These are phyloP conservation scores for Otocyon megalotis DNA, from an alignment of 2,113 vertebrate genomes.

Conservation along the genomic window DNA sequence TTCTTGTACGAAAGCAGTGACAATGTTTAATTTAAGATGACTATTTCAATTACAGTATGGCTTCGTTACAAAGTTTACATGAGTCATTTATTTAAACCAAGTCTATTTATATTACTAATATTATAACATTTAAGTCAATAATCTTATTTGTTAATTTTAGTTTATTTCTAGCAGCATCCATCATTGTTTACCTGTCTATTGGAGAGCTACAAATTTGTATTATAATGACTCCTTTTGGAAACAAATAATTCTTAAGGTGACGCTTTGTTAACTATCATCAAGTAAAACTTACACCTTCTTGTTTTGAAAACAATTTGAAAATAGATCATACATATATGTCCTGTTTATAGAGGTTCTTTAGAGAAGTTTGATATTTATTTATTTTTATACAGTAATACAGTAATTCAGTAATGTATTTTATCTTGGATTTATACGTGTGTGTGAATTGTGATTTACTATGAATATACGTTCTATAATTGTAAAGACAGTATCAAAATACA, in stretches of 20 bases:
- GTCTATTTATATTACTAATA: slow-evolving; percentile 43
- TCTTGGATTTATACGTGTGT: not conserved
- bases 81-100: not conserved
- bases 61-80: not conserved
- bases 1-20: not conserved
- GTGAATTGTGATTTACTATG: not conserved
- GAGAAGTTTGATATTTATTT: not conserved
- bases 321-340: not conserved
- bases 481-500: not conserved
- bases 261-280: not conserved
- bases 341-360: not conserved
- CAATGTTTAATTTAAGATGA: not conserved
- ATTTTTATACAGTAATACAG: not conserved
- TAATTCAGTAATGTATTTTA: not conserved
- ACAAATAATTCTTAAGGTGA: not conserved
- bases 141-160: slow-evolving; percentile 44
- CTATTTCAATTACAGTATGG: not conserved
- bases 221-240: not conserved
- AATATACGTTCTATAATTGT: not conserved
- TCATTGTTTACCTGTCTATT: slow-evolving; percentile 36
- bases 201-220: slow-evolving; percentile 1
- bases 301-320: not conserved
- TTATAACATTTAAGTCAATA: not conserved
- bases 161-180: slow-evolving; percentile 19
- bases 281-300: not conserved